A percentile compares a stretch with the other conserved stretches of the same genome.
These are phyloP conservation scores for Lamellibrachia luymesi DNA, from an alignment of 1,140 invertebrate species.

Conservation along the genomic window DNA sequence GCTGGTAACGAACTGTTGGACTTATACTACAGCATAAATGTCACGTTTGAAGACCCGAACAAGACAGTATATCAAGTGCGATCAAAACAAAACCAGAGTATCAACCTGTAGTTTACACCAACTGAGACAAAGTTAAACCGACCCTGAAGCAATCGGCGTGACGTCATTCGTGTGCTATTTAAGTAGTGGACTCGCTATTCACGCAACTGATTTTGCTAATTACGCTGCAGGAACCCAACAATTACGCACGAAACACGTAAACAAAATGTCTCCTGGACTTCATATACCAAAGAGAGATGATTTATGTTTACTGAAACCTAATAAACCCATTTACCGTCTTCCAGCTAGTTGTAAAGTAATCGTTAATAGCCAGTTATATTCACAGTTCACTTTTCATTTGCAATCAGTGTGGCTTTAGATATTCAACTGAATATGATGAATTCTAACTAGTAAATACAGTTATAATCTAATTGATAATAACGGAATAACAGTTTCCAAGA, in stretches of 20 bases:
- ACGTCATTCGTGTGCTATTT: not conserved
- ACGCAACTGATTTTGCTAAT: not conserved
- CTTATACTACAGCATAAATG: not conserved
- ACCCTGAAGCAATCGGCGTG: not conserved
- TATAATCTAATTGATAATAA: too few relatives aligned
- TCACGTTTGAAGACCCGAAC: not conserved
- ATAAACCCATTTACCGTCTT: not conserved
- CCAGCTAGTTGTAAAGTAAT: not conserved
- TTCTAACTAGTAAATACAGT: too few relatives aligned
- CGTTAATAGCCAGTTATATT: not conserved
- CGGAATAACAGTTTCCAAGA: too few relatives aligned
- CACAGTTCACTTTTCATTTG: too few relatives aligned
- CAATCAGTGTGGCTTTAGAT: too few relatives aligned
- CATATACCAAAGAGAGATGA: not conserved
- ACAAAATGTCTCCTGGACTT: not conserved
- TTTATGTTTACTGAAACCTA: not conserved
- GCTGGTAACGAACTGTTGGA: not conserved
- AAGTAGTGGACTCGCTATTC: not conserved
- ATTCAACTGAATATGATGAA: too few relatives aligned
- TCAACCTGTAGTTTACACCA: not conserved
- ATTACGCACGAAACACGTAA: not conserved
- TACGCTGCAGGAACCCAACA: not conserved
- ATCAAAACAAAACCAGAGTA: not conserved
- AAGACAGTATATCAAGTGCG: not conserved
- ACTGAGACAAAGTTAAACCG: not conserved